Conservation (phyloP, 30 jellyfish, hydroid and myxozoan species). For the Cassiopea andromeda region DNA sequence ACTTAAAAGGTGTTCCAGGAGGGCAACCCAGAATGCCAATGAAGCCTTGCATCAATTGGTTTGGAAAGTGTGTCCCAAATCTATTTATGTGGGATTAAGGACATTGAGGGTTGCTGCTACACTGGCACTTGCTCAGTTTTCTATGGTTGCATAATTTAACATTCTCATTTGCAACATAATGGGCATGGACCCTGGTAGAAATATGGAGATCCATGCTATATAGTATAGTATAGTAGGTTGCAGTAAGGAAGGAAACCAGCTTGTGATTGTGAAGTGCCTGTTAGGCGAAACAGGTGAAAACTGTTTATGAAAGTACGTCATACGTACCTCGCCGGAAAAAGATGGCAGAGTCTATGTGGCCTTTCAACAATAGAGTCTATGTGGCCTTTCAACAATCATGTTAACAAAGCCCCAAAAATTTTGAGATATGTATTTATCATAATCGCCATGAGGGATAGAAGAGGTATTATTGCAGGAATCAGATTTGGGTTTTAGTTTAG, state of each 20-base stretch:
- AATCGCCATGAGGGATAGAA: no score
- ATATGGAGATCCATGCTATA: no score
- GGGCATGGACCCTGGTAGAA: neutral
- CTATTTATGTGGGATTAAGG: constrained; percentile 23
- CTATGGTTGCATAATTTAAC: neutral
- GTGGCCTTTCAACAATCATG: neutral
- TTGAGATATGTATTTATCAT: no score
- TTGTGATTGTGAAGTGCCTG: neutral
- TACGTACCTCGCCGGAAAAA: neutral
- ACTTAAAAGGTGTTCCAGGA: constrained; percentile 25
- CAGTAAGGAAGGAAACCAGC: neutral
- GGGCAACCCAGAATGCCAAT: neutral
- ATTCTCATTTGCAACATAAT: neutral
- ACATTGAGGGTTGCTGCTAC: constrained; percentile 1
- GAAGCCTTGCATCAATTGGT: no score
- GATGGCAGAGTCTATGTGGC: neutral
- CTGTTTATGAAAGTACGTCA: neutral
- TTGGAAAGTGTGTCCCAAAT: neutral
- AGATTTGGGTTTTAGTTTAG: no score
- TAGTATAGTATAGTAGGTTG: neutral
- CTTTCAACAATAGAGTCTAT: neutral
- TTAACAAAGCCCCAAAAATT: neutral
- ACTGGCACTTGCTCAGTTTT: no score
- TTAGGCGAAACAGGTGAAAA: neutral
- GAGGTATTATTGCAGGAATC: no score